Evolutionary conservation across 2,797 vertebrate genomes (phyloP), one percentile per base, ranked within the genome.

Genomic region (Microchirus variegatus): DNA sequence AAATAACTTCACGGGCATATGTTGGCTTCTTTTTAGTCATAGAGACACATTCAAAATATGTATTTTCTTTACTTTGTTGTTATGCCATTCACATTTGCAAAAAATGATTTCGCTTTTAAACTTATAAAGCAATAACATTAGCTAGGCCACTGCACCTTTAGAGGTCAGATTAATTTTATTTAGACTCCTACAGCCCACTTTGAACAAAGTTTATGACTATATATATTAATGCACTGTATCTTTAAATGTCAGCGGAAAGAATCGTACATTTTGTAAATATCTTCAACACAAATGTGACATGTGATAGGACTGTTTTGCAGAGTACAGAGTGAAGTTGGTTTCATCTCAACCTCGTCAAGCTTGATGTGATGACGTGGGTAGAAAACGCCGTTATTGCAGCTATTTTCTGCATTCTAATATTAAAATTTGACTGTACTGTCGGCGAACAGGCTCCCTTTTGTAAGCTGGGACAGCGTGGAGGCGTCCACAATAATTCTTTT

Each of bases 401-500:
- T 48, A 11, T 18, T 51, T 16, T 52, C 45, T 51, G 36, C 14
- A 12, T n/a, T 50, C 0, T 11, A 16, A 44, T 58, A 9, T 42
- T 19, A 18, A 22, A 53, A 38, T 38, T 13, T 26, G n/a, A 54
- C 17, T 31, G 19, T 53, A 19, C 14, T 17, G 9, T 14, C 31
- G 9, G n/a, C 45, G 52, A 22, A 3, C 18, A 42, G 19, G 17
- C 43, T 37, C 13, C 37, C 17, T 51, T 17, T 19, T 41, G 41
- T 69, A 47, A 51, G 46, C 22, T 15, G n/a, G 26, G 13, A 63
- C 19, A 45, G 46, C 47, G 40, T 47, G n/a, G 22, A 53, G 17
- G n/a, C 5, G 40, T 54, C 41, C 19, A 10, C 14, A 16, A 46
- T 5, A 40, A 46, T 52, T 17, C 2, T 46, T 59, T 68, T 43